A percentile compares a stretch with the other conserved stretches of the same genome.
Evolutionary conservation across 2,888 invertebrate species (phyloP).

Genomic region (Aromia moschata): DNA sequence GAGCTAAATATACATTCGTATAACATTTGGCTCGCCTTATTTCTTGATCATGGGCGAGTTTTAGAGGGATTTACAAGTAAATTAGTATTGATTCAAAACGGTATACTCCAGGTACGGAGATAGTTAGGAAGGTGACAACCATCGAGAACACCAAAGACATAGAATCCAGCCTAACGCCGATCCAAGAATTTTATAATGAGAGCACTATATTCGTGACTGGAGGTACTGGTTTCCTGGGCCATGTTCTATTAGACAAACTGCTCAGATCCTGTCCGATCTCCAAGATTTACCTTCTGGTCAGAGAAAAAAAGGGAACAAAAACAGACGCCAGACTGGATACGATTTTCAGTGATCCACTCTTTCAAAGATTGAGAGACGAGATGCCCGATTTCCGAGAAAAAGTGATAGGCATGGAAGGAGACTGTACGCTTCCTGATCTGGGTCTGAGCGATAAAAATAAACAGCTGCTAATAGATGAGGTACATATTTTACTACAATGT

Average conservation of each 20-base stretch:
- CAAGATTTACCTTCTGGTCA: slow-evolving; percentile 67
- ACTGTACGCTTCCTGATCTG: slow-evolving; percentile 69
- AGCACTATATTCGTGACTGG: slow-evolving; percentile 62
- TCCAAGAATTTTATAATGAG: slow-evolving; percentile 61
- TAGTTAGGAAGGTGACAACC: too few species aligned
- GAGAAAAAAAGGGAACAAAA: slow-evolving; percentile 71
- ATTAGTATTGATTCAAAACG: too few species aligned
- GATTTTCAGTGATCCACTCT: slow-evolving; percentile 75
- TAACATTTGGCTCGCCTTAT: too few species aligned
- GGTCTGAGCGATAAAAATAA: slow-evolving; percentile 61
- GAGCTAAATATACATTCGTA: too few species aligned
- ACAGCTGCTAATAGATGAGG: slow-evolving; percentile 24
- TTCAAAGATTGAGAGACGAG: slow-evolving; percentile 68
- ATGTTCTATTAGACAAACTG: slow-evolving; percentile 69
- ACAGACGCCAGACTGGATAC: slow-evolving; percentile 72
- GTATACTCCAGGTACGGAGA: too few species aligned
- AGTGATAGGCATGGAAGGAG: slow-evolving; percentile 67
- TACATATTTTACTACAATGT: slow-evolving; percentile 4
- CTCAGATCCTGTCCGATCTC: slow-evolving; percentile 67
- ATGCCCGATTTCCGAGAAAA: too few species aligned
- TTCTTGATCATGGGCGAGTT: too few species aligned
- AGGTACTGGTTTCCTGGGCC: slow-evolving; percentile 68
- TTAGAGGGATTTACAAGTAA: too few species aligned
- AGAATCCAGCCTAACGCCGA: slow-evolving; percentile 35
- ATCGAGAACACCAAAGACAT: background rate